A percentile compares a stretch with the other conserved stretches of the same genome.
Evolutionary conservation across 2,888 invertebrate species (phyloP).

Genomic region (Pandemis corylana): DNA sequence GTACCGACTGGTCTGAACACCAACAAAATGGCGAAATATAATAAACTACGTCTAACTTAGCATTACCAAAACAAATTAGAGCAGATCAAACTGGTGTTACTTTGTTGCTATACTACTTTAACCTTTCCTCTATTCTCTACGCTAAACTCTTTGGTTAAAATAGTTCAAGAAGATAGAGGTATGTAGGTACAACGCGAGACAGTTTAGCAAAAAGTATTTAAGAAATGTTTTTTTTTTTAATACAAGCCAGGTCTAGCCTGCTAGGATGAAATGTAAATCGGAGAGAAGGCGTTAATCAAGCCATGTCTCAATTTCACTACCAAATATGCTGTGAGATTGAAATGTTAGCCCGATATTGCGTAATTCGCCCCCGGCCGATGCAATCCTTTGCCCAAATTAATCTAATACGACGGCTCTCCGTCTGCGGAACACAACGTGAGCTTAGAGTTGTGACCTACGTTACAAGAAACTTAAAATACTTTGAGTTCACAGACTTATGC

Average conservation of each 20-base stretch:
- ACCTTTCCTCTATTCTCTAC: too few relatives aligned
- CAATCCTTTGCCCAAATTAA: conserved; percentile 26
- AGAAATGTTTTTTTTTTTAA: background rate
- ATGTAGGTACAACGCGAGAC: too few relatives aligned
- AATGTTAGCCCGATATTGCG: conserved; percentile 28
- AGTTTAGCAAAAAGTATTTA: too few relatives aligned
- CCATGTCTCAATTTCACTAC: conserved; percentile 31
- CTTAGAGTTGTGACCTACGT: conserved; percentile 7
- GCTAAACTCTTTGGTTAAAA: too few relatives aligned
- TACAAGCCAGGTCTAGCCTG: background rate
- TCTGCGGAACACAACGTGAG: background rate
- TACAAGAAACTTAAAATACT: background rate
- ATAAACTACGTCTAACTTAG: too few relatives aligned
- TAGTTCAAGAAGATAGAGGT: too few relatives aligned
- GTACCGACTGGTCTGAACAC: too few relatives aligned
- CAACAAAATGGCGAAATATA: too few relatives aligned
- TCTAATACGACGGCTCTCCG: conserved; percentile 18
- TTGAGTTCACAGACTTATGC: background rate
- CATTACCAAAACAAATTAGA: too few relatives aligned
- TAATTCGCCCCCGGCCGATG: conserved; percentile 17
- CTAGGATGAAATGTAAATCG: background rate
- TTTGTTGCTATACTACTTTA: too few relatives aligned
- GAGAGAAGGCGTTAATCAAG: conserved; percentile 16
- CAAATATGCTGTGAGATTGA: conserved; percentile 35
- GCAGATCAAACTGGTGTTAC: too few relatives aligned